A percentile compares a stretch with the other conserved stretches of the same genome.
These are phyloP conservation scores for Odontocolon sp. DNA, from an alignment of 2,888 invertebrate genomes.

Conservation along the genomic window DNA sequence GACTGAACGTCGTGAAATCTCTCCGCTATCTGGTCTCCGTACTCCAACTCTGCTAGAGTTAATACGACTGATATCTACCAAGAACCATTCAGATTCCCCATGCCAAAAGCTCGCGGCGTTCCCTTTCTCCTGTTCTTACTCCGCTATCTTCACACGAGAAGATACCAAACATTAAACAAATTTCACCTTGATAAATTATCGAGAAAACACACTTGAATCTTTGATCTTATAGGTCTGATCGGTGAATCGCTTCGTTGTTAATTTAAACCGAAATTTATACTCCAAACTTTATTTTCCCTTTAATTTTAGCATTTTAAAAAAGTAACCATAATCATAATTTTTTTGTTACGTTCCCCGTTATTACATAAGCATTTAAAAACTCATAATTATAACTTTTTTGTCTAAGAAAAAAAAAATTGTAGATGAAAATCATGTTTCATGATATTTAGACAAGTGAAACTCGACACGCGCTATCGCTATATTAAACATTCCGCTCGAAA, in stretches of 20 bases:
- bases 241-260: neutral
- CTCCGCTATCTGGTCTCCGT: constrained; percentile 40
- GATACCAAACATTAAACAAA: constrained; percentile 46
- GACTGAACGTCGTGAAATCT: constrained; percentile 56
- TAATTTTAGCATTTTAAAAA: too few species aligned
- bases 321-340: too few species aligned
- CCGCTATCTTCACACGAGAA: constrained; percentile 14
- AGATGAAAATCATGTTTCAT: too few species aligned
- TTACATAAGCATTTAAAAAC: too few species aligned
- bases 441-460: neutral
- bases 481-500: neutral
- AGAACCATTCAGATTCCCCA: constrained; percentile 64
- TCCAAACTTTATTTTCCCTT: too few species aligned
- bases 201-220: neutral
- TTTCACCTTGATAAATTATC: neutral
- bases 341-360: too few species aligned
- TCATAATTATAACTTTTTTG: too few species aligned
- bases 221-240: constrained; percentile 6
- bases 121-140: constrained; percentile 28
- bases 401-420: too few species aligned
- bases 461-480: neutral
- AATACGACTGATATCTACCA: constrained; percentile 60
- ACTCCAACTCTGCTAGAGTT: constrained; percentile 62
- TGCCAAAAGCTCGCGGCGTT: neutral
- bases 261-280: too few species aligned